Percentiles rank a stretch among this genome's conserved stretches.
These are phyloP conservation scores for Xestia xanthographa DNA, from an alignment of 2,888 invertebrate genomes.

Conservation along the genomic window DNA sequence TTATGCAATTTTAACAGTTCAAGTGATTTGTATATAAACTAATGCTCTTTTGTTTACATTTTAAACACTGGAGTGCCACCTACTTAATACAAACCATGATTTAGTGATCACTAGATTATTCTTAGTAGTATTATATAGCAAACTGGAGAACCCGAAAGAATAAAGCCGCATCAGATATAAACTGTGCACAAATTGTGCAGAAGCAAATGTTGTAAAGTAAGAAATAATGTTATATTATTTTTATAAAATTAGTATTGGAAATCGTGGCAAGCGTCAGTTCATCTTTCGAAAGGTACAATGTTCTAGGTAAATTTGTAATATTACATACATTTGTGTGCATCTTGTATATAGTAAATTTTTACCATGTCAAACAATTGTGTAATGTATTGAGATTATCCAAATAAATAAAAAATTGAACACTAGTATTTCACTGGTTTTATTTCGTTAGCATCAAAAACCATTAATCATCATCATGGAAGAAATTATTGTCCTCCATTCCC, in stretches of 20 bases:
- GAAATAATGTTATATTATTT: conserved; percentile 87
- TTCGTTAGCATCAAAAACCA: conserved; percentile 32
- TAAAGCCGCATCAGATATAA: conserved; percentile 72
- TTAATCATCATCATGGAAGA: conserved; percentile 83
- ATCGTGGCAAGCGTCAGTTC: conserved; percentile 81
- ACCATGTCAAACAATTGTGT: conserved; percentile 88
- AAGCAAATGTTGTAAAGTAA: conserved; percentile 86
- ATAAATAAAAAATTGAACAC: conserved; percentile 88
- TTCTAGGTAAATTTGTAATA: conserved; percentile 85
- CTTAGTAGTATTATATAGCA: conserved; percentile 37
- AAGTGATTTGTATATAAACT: conserved; percentile 74
- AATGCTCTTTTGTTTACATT: conserved; percentile 66
- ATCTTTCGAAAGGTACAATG: conserved; percentile 87
- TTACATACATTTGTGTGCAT: conserved; percentile 80
- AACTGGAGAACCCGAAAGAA: conserved; percentile 52
- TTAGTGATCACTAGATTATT: conserved; percentile 33
- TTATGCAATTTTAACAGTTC: conserved; percentile 40
- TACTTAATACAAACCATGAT: conserved; percentile 33
- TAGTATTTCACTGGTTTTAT: conserved; percentile 70
- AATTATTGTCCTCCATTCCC: conserved; percentile 91
- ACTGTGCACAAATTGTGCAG: conserved; percentile 86
- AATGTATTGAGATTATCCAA: conserved; percentile 90
- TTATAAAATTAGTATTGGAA: conserved; percentile 85
- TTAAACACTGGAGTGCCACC: conserved; percentile 46
- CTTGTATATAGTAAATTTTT: conserved; percentile 89